Percentiles rank a stretch among this genome's conserved stretches.
Conservation (phyloP, 1,140 invertebrate species). For the Aplysia californica region DNA sequence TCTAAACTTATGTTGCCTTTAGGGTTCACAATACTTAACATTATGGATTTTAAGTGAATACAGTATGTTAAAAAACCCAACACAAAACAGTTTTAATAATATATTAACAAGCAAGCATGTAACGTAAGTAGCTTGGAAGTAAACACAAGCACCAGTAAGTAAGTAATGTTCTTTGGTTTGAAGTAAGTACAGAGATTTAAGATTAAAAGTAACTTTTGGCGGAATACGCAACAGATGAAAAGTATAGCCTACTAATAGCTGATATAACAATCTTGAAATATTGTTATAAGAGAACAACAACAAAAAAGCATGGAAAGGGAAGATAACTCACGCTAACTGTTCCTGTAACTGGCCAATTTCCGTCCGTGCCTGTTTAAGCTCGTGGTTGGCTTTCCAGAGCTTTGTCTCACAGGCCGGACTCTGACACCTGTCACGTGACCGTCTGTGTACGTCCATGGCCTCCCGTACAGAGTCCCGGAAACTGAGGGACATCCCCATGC, state of each 20-base stretch:
- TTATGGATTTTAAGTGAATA: too few relatives aligned
- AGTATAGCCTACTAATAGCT: not conserved
- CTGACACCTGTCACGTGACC: conserved; percentile 74
- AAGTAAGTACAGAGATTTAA: not conserved
- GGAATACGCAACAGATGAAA: not conserved
- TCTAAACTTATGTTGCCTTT: too few relatives aligned
- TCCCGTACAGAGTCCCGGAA: conserved; percentile 90
- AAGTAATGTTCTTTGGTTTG: not conserved
- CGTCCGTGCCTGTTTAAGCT: conserved; percentile 85
- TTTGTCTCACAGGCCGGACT: conserved; percentile 76
- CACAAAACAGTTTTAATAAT: too few relatives aligned
- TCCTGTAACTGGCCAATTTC: conserved; percentile 83
- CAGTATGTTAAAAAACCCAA: too few relatives aligned
- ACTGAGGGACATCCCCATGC: conserved; percentile 84
- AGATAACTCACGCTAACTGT: conserved; percentile 28
- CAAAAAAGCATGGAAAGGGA: too few relatives aligned
- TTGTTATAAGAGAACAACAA: too few relatives aligned
- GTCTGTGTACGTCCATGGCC: conserved; percentile 74
- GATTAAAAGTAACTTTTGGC: not conserved
- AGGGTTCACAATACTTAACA: too few relatives aligned
- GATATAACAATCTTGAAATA: too few relatives aligned
- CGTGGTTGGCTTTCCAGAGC: conserved; percentile 88
- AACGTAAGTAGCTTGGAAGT: too few relatives aligned
- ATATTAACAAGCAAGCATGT: too few relatives aligned
- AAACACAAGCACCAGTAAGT: too few relatives aligned